Conservation (phyloP, 64 coral and sea anemone species). For the Porites lutea region DNA sequence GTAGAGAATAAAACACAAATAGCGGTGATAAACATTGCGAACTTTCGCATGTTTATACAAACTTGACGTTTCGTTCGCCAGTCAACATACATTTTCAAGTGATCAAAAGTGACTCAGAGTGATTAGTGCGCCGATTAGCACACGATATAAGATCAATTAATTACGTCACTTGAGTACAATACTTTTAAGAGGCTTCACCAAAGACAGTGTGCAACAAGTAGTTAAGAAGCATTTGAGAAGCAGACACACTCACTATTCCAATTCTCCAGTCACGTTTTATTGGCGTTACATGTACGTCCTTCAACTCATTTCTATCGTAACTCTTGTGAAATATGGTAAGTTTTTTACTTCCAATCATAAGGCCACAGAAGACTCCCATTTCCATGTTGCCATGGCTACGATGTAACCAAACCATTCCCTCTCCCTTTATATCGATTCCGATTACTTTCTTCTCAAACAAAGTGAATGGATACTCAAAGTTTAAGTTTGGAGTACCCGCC, state of each 20-base stretch:
- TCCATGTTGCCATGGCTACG: not conserved
- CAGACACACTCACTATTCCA: not conserved
- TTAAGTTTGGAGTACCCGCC: not conserved
- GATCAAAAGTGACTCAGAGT: too few species aligned
- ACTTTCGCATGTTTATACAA: too few species aligned
- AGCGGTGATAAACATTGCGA: too few species aligned
- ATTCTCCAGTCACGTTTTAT: not conserved
- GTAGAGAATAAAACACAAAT: too few species aligned
- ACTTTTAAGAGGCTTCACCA: too few species aligned
- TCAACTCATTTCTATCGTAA: not conserved
- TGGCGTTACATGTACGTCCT: not conserved
- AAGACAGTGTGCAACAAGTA: too few species aligned
- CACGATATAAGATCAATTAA: too few species aligned
- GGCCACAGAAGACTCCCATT: not conserved
- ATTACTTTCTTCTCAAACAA: conserved; percentile 37
- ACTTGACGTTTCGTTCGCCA: too few species aligned
- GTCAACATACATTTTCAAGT: too few species aligned
- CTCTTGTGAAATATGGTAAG: not conserved
- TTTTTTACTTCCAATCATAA: not conserved
- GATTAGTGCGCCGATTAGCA: too few species aligned
- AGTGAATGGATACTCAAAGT: not conserved
- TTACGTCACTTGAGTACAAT: too few species aligned
- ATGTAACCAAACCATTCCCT: not conserved
- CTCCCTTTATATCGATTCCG: not conserved
- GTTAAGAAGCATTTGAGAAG: not conserved